Base-by-base conservation (phyloP, 2,113 vertebrate genomes). In the Anarhynchus alexandrinus region DNA sequence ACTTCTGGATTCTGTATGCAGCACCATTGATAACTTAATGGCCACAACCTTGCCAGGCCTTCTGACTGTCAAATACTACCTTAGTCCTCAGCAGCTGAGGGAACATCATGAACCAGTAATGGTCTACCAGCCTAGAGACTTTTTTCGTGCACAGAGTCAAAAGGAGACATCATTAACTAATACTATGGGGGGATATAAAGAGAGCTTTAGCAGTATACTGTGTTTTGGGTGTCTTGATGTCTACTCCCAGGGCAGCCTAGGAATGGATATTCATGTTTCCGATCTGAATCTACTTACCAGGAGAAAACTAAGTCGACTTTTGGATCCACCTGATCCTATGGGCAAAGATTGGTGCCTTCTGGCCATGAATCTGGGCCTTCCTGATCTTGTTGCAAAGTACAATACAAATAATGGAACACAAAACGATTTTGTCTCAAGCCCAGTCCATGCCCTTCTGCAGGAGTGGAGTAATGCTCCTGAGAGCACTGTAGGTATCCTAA, bases 281-380 rank as follows among this genome's bases (percentile, higher is more conserved):
- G 99, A 99, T n/a, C 97, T 99, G 40, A 98, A 98, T 90, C 98
- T 99, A 8, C 95, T 99, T 94, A 99, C 98, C 15, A 98, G 98
- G 84, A 98, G 99, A 91, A 99, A 99, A 95, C 98, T 99, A 17
- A 99, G 99, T 82, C 98, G 99, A 86, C 98, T 99, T 97, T 97
- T 99, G 96, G 99, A 99, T 98, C 99, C 99, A 0, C 99, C 99
- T 1, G 99, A 99, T 94, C 99, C 99, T 45, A 98, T 99, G 97
- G 99, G 99, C 69, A 99, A 99, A 96, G 99, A 99, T 91, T 99
- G 99, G 99, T 99, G 99, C 97, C 99, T 99, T 97, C 98, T 99
- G 47, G 99, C 99, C 95, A 99, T 99, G 99, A 99, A 99, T 98
- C 97, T 99, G 73, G 99, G 99, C 86, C 99, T 99, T 65, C 98